Conservation (phyloP, 2,888 invertebrate genomes). For the Operophtera brumata region DNA sequence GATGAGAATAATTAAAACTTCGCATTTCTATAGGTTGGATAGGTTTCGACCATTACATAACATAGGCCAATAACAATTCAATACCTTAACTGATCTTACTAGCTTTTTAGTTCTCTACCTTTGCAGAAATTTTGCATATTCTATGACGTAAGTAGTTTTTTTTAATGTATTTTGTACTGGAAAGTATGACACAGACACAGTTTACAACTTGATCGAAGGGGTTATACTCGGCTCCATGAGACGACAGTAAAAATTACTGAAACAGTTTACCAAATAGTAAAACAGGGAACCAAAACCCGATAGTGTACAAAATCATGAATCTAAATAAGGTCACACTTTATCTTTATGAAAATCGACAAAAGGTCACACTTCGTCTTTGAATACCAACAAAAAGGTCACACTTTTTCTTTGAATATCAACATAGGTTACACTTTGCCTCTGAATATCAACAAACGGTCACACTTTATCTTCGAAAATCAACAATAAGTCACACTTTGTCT, state of each 20-base stretch:
- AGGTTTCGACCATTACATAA: background rate
- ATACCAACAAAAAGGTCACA: background rate
- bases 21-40: too few species aligned
- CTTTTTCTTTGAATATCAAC: background rate
- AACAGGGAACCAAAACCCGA: too few species aligned
- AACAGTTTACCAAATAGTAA: background rate
- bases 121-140: conserved; percentile 5
- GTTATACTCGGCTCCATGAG: conserved; percentile 2
- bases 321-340: background rate
- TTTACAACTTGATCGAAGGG: conserved; percentile 8
- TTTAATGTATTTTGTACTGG: conserved; percentile 14
- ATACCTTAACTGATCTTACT: background rate
- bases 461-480: too few species aligned
- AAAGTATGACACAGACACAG: conserved; percentile 7
- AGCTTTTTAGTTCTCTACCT: conserved; percentile 10
- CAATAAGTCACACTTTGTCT: background rate
- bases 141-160: background rate
- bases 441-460: background rate
- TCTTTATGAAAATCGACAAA: background rate
- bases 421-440: background rate
- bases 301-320: too few species aligned
- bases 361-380: background rate
- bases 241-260: background rate
- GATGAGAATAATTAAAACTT: too few species aligned
- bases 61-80: conserved; percentile 4